Evolutionary conservation across 2,797 vertebrate species (phyloP), one percentile per base, ranked within the genome.

Genomic region (Chelon auratus): DNA sequence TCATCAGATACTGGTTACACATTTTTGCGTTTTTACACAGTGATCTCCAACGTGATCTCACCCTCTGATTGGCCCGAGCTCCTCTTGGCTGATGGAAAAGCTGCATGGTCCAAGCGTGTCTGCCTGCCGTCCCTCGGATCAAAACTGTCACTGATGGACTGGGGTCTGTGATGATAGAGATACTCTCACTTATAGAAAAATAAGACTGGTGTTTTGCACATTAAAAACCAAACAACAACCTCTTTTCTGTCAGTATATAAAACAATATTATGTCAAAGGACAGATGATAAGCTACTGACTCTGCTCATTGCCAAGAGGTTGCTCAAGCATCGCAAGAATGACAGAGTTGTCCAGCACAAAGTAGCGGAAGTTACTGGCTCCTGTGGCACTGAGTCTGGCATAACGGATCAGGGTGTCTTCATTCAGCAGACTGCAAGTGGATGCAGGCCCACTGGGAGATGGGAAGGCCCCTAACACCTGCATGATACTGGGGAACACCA

Each of bases 51-150:
- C 39, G 22, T 62, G 75, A 82, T 48, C 85, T 94, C 92, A 98
- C 97, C 95, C 96, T 97, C 93, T 99, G 97, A 92, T 95, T 97
- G 92, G 96, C 95, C 87, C 97, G 96, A 80, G 96, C 96, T 87
- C 96, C 96, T 94, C 97, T 95, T 75, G 97, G 97, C 84, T 98
- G 95, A 89, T 98, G 97, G 90, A 96, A 96, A 68, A 99, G 97
- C 81, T 99, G 97, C 93, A 98, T 97, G 78, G 96, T 96, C 97
- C 97, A 99, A 6, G 97, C 97, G 69, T 98, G 97, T 91, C 97
- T 95, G 83, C 97, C 97, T 39, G 97, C 97, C 68, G 96, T 97
- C 73, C 97, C 97, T 81, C 97, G 93, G 77, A 98, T 96, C 89
- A 99, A 87, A 87, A 97, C 88, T 0, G 97, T 99, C 84, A 98